A percentile compares a stretch with the other conserved stretches of the same genome.
These are phyloP conservation scores for Teleiodes luculella DNA, from an alignment of 2,888 invertebrate genomes.

Conservation along the genomic window DNA sequence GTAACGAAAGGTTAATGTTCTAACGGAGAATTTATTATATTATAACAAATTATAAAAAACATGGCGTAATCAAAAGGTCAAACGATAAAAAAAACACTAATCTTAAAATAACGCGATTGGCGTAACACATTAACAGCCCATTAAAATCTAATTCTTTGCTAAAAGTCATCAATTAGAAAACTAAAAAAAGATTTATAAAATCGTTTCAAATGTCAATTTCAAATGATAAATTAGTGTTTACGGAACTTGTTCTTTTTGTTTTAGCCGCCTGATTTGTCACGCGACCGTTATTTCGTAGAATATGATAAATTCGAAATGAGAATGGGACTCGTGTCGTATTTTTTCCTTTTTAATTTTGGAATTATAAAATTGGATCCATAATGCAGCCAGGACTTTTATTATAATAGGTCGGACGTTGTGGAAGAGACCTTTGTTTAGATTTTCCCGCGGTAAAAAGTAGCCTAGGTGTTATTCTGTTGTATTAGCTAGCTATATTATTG, in stretches of 20 bases:
- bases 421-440: too few relatives aligned
- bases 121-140: conserved; percentile 60
- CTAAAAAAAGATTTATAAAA: conserved; percentile 37
- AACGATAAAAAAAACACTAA: not conserved
- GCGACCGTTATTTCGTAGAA: conserved; percentile 39
- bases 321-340: not conserved
- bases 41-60: too few relatives aligned
- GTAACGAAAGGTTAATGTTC: too few relatives aligned
- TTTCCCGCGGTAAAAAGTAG: too few relatives aligned
- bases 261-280: conserved; percentile 54
- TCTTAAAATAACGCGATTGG: conserved; percentile 37
- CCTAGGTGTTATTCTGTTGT: too few relatives aligned
- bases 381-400: too few relatives aligned
- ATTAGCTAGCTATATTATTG: too few relatives aligned
- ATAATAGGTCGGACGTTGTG: too few relatives aligned
- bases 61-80: not conserved
- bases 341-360: too few relatives aligned
- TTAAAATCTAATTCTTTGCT: conserved; percentile 59
- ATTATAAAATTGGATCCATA: too few relatives aligned
- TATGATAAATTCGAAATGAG: conserved; percentile 27
- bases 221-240: conserved; percentile 58
- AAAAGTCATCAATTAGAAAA: conserved; percentile 53
- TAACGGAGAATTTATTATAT: too few relatives aligned
- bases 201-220: conserved; percentile 40
- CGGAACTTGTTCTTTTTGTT: conserved; percentile 46